Percentiles rank a stretch among this genome's conserved stretches.
Conservation (phyloP, 1,140 invertebrate genomes). For the Euborellia annulipes region DNA sequence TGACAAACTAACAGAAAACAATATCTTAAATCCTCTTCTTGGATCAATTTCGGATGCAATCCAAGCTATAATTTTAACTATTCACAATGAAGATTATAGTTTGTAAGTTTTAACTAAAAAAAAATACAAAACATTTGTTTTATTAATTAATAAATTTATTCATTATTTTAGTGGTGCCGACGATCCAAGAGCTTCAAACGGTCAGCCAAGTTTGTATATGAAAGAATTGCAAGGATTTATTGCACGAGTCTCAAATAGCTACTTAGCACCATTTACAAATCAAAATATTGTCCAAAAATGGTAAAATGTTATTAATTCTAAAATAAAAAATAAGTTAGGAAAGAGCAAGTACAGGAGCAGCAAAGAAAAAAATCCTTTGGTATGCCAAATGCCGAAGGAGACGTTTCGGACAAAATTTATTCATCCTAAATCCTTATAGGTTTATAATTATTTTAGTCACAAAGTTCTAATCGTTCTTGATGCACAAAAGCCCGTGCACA, state of each 20-base stretch:
- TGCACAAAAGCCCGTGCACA: no score
- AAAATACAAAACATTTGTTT: slow-evolving; percentile 11
- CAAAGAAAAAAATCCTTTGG: no score
- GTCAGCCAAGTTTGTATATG: slow-evolving; percentile 53
- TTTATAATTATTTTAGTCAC: no score
- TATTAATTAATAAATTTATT: slow-evolving; percentile 2
- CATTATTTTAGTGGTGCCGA: not conserved
- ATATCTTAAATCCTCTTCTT: slow-evolving; percentile 51
- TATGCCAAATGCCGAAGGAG: no score
- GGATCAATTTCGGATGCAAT: slow-evolving; percentile 70
- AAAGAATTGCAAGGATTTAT: slow-evolving; percentile 83
- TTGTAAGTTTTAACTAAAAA: slow-evolving; percentile 27
- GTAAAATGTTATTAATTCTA: no score
- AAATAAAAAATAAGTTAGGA: no score
- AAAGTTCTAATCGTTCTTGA: no score
- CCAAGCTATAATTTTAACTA: slow-evolving; percentile 78
- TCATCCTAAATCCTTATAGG: no score
- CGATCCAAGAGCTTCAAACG: no score
- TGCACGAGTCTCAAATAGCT: slow-evolving; percentile 51
- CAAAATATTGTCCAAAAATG: slow-evolving; percentile 45
- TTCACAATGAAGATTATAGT: slow-evolving; percentile 77
- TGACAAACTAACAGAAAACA: slow-evolving; percentile 31
- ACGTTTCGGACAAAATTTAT: no score
- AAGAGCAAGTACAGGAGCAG: no score
- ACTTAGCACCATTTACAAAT: slow-evolving; percentile 57